Base-by-base conservation (phyloP, 2,888 invertebrate species). In the Sympetrum striolatum region DNA sequence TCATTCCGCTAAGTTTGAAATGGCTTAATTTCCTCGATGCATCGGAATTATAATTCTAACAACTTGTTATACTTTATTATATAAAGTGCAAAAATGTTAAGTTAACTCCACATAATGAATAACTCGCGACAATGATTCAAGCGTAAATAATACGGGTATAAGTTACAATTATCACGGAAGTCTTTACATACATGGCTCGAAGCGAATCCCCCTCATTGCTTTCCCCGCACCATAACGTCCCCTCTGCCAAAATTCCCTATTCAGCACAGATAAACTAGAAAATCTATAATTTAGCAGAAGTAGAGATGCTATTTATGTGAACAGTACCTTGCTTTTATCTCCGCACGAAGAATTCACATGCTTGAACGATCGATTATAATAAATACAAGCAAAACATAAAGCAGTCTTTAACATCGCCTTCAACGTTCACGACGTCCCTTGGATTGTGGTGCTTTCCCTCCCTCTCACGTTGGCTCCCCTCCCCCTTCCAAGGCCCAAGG, bases 391-490 rank as follows among this genome's bases (percentile, higher is more conserved):
- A 60, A 86, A 18, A 64, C 86, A 86, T 86, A 60, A 58, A 60
- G 37, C 86, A 58, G 86, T 86, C 60, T 37, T 86, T 86, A 31
- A 86, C 86, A 86, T 60, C 60, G 86, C 60, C 86, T 86, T 86
- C 86, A 86, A 86, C 60, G 86, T 86, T 58, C 86, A 86, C 86
- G 86, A 86, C 86, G 86, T 86, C 86, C 86, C 86, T 86, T 86
- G 86, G 86, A 86, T 86, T 86, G 86, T 86, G 60, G 86, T 86
- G 86, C 86, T 86, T 86, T 60, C 86, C 86, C 60, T 86, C 86
- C 86, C 60, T 60, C 60, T 60, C 58, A 58, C 60, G 58, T 86
- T 58, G 86, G 60, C 60, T 60, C 86, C 86, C 86, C 60, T 60
- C 86, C 86, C 86, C 86, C 60, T 86, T 60, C 86, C 60, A 60